Evolutionary conservation across 2,113 vertebrate genomes (phyloP).

Genomic region (Haliaeetus leucogaster): DNA sequence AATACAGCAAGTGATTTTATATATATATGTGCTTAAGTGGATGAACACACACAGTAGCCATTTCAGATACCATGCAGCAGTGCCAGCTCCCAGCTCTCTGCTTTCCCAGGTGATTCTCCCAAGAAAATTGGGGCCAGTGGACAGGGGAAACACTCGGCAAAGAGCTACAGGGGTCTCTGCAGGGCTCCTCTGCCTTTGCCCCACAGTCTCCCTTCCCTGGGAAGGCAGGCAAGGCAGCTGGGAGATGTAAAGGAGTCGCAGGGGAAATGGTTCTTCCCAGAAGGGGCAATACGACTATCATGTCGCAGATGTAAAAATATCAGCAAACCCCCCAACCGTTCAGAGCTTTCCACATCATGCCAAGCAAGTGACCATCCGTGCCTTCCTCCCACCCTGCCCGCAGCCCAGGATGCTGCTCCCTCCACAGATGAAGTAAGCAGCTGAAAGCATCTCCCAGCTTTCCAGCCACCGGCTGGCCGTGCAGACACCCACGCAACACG

Average conservation of each 20-base stretch:
- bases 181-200: not conserved
- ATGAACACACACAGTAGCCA: not conserved
- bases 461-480: rapidly evolving
- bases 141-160: not conserved
- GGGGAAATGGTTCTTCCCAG: not conserved
- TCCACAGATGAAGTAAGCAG: not conserved
- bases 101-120: not conserved
- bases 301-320: not conserved
- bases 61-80: not conserved
- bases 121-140: not conserved
- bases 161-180: not conserved
- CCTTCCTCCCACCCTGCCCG: not conserved
- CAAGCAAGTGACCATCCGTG: rapidly evolving
- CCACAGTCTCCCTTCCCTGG: rapidly evolving
- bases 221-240: not conserved
- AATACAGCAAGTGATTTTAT: not conserved
- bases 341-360: not conserved
- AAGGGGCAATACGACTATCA: not conserved
- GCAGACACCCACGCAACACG: not conserved
- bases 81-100: not conserved
- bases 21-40: not conserved
- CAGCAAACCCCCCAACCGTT: rapidly evolving
- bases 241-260: rapidly evolving
- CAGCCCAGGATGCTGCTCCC: not conserved
- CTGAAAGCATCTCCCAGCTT: not conserved